Evolutionary conservation across 1,140 invertebrate genomes (phyloP).

Genomic region (Heliconius himera): DNA sequence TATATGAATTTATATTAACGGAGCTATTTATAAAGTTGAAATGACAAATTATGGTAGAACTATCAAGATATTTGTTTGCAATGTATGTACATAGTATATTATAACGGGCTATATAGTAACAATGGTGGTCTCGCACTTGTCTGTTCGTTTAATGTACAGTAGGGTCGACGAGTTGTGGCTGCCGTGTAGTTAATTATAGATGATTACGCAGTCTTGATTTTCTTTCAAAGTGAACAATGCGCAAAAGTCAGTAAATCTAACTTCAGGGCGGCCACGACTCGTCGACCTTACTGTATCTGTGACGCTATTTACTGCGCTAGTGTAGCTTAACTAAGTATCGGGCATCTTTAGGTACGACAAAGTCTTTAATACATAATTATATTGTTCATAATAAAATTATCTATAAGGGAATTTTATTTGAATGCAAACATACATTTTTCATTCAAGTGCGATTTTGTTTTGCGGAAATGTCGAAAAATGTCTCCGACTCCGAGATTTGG

Average conservation of each 20-base stretch:
- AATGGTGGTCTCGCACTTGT: conserved; percentile 43
- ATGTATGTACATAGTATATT: conserved; percentile 78
- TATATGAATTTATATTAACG: conserved; percentile 72
- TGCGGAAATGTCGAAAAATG: not conserved
- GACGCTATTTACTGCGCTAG: conserved; percentile 59
- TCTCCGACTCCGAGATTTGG: not conserved
- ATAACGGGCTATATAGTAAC: conserved; percentile 56
- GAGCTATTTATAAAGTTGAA: conserved; percentile 73
- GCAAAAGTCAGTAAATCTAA: too few species aligned
- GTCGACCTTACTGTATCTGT: too few species aligned
- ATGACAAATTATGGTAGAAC: conserved; percentile 76
- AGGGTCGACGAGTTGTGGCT: too few species aligned
- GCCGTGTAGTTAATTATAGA: too few species aligned
- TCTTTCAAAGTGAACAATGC: too few species aligned
- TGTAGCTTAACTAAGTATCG: conserved; percentile 44
- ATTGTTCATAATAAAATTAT: conserved; percentile 10
- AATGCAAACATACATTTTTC: not conserved
- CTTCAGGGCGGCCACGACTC: too few species aligned
- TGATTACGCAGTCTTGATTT: too few species aligned
- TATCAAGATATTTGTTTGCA: conserved; percentile 59
- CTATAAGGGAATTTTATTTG: conserved; percentile 11
- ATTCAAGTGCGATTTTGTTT: conserved; percentile 26
- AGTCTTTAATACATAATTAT: not conserved
- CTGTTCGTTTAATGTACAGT: conserved; percentile 37
- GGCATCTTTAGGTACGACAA: conserved; percentile 3